A percentile compares a stretch with the other conserved stretches of the same genome.
Conservation (phyloP, 2,113 vertebrate genomes). For the Rhombomys opimus region DNA sequence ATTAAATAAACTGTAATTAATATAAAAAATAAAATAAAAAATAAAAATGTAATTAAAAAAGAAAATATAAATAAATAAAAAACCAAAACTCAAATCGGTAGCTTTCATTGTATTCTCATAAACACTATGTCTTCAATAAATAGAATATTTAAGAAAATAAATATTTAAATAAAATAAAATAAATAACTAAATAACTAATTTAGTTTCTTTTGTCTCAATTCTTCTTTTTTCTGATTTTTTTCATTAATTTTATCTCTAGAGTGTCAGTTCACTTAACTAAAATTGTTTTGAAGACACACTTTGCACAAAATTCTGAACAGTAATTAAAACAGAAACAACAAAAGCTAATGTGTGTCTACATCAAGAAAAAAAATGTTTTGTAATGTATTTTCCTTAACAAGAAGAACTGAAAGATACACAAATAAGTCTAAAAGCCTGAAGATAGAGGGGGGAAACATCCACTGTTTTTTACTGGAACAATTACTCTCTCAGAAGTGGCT, state of each 20-base stretch:
- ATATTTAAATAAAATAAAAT: too few species aligned
- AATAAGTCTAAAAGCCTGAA: constrained; percentile 58
- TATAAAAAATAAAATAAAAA: too few species aligned
- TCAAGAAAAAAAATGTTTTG: constrained; percentile 49
- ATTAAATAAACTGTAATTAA: too few species aligned
- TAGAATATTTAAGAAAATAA: constrained; percentile 18
- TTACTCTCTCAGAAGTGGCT: constrained; percentile 62
- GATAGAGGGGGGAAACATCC: background rate
- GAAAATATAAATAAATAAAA: too few species aligned
- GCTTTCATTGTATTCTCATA: background rate
- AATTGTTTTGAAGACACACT: constrained; percentile 24
- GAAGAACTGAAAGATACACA: constrained; percentile 63
- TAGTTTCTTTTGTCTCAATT: background rate
- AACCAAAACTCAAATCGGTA: background rate
- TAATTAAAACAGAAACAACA: constrained; percentile 64
- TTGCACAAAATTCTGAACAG: constrained; percentile 10
- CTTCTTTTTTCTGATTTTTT: background rate
- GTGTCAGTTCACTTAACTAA: background rate
- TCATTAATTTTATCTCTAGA: constrained; percentile 33
- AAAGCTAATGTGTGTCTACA: constrained; percentile 55
- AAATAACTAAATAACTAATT: background rate
- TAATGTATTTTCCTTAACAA: constrained; percentile 32
- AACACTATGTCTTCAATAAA: background rate
- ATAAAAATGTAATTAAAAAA: too few species aligned
- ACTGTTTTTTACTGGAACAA: constrained; percentile 72